A percentile compares a stretch with the other conserved stretches of the same genome.
Evolutionary conservation across 2,888 invertebrate genomes (phyloP).

Genomic region (Pyrrhosoma nymphula): DNA sequence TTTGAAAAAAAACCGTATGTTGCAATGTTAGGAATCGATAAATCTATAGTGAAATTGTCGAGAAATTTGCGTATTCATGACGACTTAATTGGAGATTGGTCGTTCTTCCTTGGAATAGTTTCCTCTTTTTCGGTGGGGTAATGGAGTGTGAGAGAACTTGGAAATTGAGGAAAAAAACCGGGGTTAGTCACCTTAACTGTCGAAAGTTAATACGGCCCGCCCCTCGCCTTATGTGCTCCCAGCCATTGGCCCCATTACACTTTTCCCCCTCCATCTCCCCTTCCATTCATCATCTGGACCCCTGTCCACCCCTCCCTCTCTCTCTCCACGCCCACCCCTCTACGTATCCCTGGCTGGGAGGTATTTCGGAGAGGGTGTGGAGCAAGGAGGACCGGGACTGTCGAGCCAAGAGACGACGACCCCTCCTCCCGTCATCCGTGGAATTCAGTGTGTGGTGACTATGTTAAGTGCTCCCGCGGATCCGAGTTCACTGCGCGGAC

Average conservation of each 20-base stretch:
- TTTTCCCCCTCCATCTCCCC: no score
- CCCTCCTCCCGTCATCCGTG: background rate
- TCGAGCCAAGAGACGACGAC: background rate
- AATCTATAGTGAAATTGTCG: no score
- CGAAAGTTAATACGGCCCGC: background rate
- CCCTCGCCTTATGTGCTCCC: background rate
- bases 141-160: background rate
- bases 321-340: background rate
- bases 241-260: no score
- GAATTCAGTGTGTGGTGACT: background rate
- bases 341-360: background rate
- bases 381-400: no score
- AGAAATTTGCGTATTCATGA: no score
- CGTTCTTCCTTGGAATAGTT: no score
- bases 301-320: background rate
- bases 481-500: background rate
- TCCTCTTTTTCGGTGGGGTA: no score
- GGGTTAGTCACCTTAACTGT: background rate
- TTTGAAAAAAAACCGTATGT: no score
- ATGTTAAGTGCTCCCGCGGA: background rate
- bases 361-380: background rate
- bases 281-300: constrained; percentile 6
- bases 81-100: no score
- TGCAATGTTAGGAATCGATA: no score
- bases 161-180: background rate